These are phyloP conservation scores for Gastracanthus pulcherrimus DNA, from an alignment of 2,888 invertebrate species.

Conservation along the genomic window DNA sequence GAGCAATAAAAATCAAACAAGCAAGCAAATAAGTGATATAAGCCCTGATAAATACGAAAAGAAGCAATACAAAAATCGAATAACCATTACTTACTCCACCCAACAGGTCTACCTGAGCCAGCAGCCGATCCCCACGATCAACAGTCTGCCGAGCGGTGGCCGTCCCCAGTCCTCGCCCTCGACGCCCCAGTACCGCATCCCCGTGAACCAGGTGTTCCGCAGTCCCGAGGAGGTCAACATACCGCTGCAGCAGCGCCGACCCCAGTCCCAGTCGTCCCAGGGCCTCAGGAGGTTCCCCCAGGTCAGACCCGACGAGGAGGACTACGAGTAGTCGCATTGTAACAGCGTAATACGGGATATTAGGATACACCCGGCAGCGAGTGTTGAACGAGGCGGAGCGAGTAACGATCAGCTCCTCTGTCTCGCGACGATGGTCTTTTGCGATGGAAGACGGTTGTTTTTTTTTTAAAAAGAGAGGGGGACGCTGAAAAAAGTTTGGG, in stretches of 20 bases:
- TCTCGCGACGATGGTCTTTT: too few relatives aligned
- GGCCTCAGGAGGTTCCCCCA: constrained; percentile 73
- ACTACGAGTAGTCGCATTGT: constrained; percentile 70
- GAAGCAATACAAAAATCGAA: too few relatives aligned
- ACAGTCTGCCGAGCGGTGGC: constrained; percentile 72
- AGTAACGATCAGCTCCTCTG: too few relatives aligned
- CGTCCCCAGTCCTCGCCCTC: constrained; percentile 72
- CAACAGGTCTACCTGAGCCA: constrained; percentile 71
- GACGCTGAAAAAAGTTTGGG: too few relatives aligned
- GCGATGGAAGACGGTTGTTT: too few relatives aligned
- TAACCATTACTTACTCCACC: constrained; percentile 10
- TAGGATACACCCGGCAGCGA: too few relatives aligned
- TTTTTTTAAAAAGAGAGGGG: too few relatives aligned
- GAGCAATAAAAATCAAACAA: too few relatives aligned
- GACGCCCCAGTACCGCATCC: constrained; percentile 75
- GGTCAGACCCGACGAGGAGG: constrained; percentile 74
- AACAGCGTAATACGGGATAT: background rate
- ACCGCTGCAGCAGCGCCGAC: constrained; percentile 89
- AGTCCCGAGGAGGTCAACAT: constrained; percentile 93
- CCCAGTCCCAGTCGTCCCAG: constrained; percentile 78
- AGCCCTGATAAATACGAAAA: too few relatives aligned
- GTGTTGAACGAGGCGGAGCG: too few relatives aligned
- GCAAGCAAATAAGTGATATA: too few relatives aligned
- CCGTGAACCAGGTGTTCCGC: constrained; percentile 86
- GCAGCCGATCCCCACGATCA: constrained; percentile 72